These are phyloP conservation scores for Pseudomyrmex pallidus DNA, from an alignment of 1,140 invertebrate species.

Conservation along the genomic window DNA sequence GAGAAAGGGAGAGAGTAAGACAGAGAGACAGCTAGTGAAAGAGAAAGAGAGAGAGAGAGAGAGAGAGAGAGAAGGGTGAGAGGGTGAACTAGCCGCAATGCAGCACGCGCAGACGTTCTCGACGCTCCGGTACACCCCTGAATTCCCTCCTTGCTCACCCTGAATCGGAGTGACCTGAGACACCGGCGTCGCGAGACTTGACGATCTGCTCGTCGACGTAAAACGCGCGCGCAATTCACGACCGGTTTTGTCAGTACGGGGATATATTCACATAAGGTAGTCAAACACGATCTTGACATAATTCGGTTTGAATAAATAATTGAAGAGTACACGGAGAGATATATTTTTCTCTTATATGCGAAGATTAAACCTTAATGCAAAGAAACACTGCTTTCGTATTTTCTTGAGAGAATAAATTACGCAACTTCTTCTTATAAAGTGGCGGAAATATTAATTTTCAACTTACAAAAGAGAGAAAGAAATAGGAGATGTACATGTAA, in stretches of 20 bases:
- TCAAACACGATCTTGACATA: background rate
- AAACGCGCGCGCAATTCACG: background rate
- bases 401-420: background rate
- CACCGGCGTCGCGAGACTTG: slow-evolving; percentile 20
- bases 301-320: background rate
- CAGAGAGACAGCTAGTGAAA: background rate
- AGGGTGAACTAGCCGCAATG: slow-evolving; percentile 75
- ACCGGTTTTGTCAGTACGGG: background rate
- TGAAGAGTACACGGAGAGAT: background rate
- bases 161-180: slow-evolving; percentile 69
- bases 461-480: too few relatives aligned
- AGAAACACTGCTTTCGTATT: background rate
- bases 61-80: background rate
- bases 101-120: slow-evolving; percentile 79
- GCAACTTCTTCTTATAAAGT: background rate
- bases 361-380: too few relatives aligned
- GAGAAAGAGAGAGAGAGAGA: background rate
- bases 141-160: slow-evolving; percentile 61
- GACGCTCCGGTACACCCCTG: slow-evolving; percentile 52
- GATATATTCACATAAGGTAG: background rate
- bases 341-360: background rate
- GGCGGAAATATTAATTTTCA: background rate
- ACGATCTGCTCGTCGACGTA: background rate
- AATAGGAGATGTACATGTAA: background rate
- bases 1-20: slow-evolving; percentile 16